These are phyloP conservation scores for Drosophila austrosaltans DNA, from an alignment of 2,888 invertebrate species.

Conservation along the genomic window DNA sequence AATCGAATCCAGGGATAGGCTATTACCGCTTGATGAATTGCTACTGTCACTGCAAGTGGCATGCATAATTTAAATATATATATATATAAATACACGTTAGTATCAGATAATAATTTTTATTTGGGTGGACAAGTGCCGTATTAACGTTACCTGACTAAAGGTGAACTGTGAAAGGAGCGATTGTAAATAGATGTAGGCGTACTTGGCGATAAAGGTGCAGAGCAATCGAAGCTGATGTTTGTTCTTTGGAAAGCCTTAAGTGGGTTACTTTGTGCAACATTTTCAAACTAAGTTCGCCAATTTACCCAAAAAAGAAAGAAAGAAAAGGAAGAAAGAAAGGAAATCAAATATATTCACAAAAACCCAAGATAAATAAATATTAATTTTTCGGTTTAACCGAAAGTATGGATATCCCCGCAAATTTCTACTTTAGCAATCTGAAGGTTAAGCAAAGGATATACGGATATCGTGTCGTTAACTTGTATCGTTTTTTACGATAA, in stretches of 20 bases:
- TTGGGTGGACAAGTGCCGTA: slow-evolving; percentile 46
- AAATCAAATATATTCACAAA: slow-evolving; percentile 59
- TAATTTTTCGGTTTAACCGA: slow-evolving; percentile 12
- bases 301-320: slow-evolving; percentile 65
- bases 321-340: slow-evolving; percentile 59
- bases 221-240: slow-evolving; percentile 84
- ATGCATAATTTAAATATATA: slow-evolving; percentile 1
- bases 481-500: too few species aligned
- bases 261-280: slow-evolving; percentile 83
- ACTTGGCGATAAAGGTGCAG: slow-evolving; percentile 84
- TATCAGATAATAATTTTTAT: background rate
- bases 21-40: slow-evolving; percentile 80
- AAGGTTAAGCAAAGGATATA: too few species aligned
- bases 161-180: slow-evolving; percentile 83
- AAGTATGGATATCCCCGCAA: slow-evolving; percentile 5
- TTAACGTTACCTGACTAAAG: slow-evolving; percentile 82
- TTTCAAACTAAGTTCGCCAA: slow-evolving; percentile 82
- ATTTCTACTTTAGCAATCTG: too few species aligned
- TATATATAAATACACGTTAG: background rate
- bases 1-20: slow-evolving; percentile 78
- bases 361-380: slow-evolving; percentile 35
- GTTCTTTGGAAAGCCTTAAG: slow-evolving; percentile 83
- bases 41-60: slow-evolving; percentile 79
- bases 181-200: slow-evolving; percentile 83
- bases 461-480: too few species aligned